Conservation (phyloP, 2,888 invertebrate genomes). For the Willowsia nigromaculata region DNA sequence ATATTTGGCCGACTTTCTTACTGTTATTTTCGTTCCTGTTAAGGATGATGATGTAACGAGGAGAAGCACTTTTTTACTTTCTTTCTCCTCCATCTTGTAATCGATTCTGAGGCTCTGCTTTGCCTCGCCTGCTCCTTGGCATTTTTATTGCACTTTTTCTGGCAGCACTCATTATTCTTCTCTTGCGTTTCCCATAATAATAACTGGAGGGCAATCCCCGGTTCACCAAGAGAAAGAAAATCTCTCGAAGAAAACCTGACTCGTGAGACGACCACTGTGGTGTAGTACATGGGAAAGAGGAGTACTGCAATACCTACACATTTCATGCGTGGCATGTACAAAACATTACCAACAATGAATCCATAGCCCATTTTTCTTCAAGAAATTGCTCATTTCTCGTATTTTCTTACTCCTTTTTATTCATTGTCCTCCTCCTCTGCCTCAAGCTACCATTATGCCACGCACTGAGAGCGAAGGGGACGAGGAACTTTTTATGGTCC, state of each 20-base stretch:
- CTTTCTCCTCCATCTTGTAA: conserved; percentile 68
- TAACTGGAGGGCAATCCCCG: conserved; percentile 71
- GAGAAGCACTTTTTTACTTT: conserved; percentile 11
- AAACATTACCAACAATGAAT: conserved; percentile 46
- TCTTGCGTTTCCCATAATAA: conserved; percentile 71
- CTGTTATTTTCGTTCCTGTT: not conserved
- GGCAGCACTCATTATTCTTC: conserved; percentile 75
- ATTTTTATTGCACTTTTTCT: conserved; percentile 76
- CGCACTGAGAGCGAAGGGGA: not conserved
- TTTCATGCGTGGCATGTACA: conserved; percentile 51
- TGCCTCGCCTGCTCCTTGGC: conserved; percentile 70
- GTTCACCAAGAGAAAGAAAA: conserved; percentile 27
- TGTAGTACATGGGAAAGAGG: not conserved
- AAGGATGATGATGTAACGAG: conserved; percentile 23
- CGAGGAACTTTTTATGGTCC: no score
- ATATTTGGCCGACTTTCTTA: conserved; percentile 53
- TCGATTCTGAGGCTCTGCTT: conserved; percentile 70
- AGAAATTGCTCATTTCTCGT: not conserved
- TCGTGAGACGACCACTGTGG: not conserved
- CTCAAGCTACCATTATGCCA: not conserved
- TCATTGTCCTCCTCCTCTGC: conserved; percentile 20
- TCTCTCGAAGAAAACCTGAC: not conserved
- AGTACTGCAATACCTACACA: not conserved
- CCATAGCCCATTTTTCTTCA: conserved; percentile 28
- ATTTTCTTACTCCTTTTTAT: not conserved